Base-by-base conservation (phyloP, 1,140 invertebrate species). In the Goniozus legneri region DNA sequence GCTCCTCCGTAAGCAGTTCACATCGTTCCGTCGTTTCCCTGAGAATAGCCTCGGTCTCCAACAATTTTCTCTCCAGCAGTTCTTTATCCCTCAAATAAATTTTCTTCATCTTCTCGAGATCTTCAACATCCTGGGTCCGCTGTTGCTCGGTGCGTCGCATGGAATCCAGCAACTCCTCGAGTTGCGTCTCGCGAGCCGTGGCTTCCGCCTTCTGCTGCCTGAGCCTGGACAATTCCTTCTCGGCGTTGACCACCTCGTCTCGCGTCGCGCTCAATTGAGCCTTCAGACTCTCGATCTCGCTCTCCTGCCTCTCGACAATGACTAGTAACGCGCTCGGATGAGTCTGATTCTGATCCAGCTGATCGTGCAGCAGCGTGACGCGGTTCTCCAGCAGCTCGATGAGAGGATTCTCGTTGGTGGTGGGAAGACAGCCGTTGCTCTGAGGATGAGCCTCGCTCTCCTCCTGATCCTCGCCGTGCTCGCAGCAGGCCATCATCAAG, bases 61-160 rank as follows among this genome's bases (percentile, higher is more conserved):
- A 68, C 30, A 85, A 62, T 62, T 84, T 83, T 24, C 77, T 77
- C 56, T 88, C 85, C 71, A 84, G 79, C 31, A 79, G 65, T 50
- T 79, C 78, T 58, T 85, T 86, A 38, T 87, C 83, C 56, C 80
- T 75, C 47, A 71, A 78, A 44, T 82, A 82, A 44, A 82, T 62
- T 51, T 81, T 80, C 54, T 82, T 84, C 48, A 84, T 75, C 13
- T 79, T 74, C 50, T 84, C 81, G 35, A 83, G 61, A 54, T 82
- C 82, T 56, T 86, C 83, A 10, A 82, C 67, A 71, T 90, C 85
- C 57, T 86, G 83, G 31, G 81, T 84, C 31, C 87, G 69, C 64
- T 88, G 82, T 56, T 85, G 82, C 67, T 89, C 86, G 31, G 83
- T 86, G 45, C 82, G 80, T 62, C 89, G 84, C 19, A 89, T 73